Conservation (phyloP, 1,140 invertebrate genomes). For the Catajapyx aquilonaris region DNA sequence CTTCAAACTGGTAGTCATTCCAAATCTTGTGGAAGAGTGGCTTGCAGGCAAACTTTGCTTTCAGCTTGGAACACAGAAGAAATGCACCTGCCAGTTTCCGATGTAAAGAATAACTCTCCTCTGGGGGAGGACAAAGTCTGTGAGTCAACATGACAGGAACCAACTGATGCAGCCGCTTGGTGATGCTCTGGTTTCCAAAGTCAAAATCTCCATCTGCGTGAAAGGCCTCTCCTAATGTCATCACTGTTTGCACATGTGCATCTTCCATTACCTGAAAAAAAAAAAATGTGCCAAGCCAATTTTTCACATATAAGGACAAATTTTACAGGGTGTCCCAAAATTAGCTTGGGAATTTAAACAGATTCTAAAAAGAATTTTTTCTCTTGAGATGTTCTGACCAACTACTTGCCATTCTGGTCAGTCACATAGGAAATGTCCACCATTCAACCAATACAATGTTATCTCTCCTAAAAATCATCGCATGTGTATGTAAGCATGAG, state of each 20-base stretch:
- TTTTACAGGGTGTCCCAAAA: too few species aligned
- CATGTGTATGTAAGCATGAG: too few species aligned
- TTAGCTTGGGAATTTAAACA: too few species aligned
- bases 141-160: conserved; percentile 92
- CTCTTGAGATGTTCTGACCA: too few species aligned
- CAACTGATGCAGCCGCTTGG: conserved; percentile 48
- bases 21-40: conserved; percentile 68
- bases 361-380: too few species aligned
- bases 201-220: conserved; percentile 54
- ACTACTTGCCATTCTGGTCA: too few species aligned
- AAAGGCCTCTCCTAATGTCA: conserved; percentile 90
- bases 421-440: too few species aligned
- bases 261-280: conserved; percentile 61
- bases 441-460: too few species aligned
- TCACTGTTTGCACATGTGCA: conserved; percentile 83
- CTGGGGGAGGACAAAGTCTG: conserved; percentile 85
- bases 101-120: conserved; percentile 96
- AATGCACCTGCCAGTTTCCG: conserved; percentile 95
- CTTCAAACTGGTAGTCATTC: conserved; percentile 36
- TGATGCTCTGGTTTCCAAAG: conserved; percentile 67
- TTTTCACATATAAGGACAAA: too few species aligned
- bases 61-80: conserved; percentile 77
- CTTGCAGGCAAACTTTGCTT: conserved; percentile 65
- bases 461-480: too few species aligned
- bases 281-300: conserved; percentile 9